A percentile compares a stretch with the other conserved stretches of the same genome.
These are phyloP conservation scores for Eurytoma californica DNA, from an alignment of 2,888 invertebrate genomes.

Conservation along the genomic window DNA sequence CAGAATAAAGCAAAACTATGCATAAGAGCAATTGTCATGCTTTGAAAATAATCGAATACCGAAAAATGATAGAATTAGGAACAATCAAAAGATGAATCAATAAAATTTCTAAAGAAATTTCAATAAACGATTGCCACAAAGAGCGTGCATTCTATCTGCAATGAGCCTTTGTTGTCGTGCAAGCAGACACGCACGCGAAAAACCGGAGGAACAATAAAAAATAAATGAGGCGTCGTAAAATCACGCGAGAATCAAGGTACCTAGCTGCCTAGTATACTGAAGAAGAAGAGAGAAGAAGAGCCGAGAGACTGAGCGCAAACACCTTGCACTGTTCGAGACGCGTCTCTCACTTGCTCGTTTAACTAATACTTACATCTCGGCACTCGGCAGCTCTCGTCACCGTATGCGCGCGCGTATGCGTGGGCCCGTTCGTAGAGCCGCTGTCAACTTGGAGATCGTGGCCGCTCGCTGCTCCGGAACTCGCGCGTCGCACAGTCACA, in stretches of 20 bases:
- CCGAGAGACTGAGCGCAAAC: not conserved
- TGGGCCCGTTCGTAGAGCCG: not conserved
- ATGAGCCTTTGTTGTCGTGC: not conserved
- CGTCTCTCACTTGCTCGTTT: slow-evolving; percentile 5
- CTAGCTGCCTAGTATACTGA: not conserved
- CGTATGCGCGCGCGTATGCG: not conserved
- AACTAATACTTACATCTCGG: slow-evolving; percentile 5
- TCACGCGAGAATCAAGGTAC: not conserved
- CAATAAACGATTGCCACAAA: not conserved
- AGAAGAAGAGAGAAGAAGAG: not conserved
- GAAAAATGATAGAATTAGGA: not conserved
- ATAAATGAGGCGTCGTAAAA: not conserved
- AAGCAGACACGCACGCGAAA: not conserved
- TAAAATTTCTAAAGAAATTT: not conserved
- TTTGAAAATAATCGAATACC: not conserved
- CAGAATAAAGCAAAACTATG: too few species aligned
- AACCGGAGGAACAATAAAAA: not conserved
- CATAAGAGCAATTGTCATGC: too few species aligned
- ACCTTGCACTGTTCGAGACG: slow-evolving; percentile 20
- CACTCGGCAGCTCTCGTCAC: not conserved
- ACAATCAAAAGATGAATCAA: not conserved
- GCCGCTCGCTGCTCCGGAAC: not conserved
- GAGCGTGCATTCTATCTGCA: not conserved
- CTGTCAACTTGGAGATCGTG: not conserved
- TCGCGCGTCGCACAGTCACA: not conserved